Conservation (phyloP, 1,140 invertebrate genomes). For the Lepidostoma basale region DNA sequence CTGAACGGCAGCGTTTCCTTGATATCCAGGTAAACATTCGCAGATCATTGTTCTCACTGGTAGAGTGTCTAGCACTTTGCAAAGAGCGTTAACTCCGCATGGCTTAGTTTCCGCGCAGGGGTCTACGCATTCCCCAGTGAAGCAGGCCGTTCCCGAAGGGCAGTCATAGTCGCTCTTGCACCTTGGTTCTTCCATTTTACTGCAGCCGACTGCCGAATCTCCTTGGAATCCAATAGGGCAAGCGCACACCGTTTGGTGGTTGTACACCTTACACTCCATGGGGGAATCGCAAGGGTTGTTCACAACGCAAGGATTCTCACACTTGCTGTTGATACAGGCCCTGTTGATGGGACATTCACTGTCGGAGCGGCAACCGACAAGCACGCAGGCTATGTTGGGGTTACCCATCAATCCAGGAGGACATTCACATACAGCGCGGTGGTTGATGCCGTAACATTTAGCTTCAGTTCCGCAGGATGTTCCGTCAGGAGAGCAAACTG, state of each 20-base stretch:
- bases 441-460: conserved; percentile 76
- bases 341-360: conserved; percentile 75
- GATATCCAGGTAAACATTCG: conserved; percentile 82
- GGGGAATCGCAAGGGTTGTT: conserved; percentile 70
- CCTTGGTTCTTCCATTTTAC: conserved; percentile 62
- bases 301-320: conserved; percentile 74
- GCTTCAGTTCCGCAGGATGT: conserved; percentile 73
- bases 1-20: conserved; percentile 78
- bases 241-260: conserved; percentile 76
- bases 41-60: conserved; percentile 89
- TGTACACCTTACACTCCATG: conserved; percentile 76
- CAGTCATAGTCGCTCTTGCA: conserved; percentile 83
- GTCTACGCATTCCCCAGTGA: conserved; percentile 80
- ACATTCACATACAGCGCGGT: conserved; percentile 82
- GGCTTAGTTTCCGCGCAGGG: conserved; percentile 81
- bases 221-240: conserved; percentile 80
- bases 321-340: conserved; percentile 81
- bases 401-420: conserved; percentile 81
- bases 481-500: conserved; percentile 73
- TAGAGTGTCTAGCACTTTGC: conserved; percentile 78
- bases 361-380: conserved; percentile 77
- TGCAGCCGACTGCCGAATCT: conserved; percentile 70
- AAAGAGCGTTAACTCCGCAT: conserved; percentile 81
- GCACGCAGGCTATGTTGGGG: conserved; percentile 75
- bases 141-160: conserved; percentile 80